Conservation (phyloP, 2,113 vertebrate species). For the Panthera leo region DNA sequence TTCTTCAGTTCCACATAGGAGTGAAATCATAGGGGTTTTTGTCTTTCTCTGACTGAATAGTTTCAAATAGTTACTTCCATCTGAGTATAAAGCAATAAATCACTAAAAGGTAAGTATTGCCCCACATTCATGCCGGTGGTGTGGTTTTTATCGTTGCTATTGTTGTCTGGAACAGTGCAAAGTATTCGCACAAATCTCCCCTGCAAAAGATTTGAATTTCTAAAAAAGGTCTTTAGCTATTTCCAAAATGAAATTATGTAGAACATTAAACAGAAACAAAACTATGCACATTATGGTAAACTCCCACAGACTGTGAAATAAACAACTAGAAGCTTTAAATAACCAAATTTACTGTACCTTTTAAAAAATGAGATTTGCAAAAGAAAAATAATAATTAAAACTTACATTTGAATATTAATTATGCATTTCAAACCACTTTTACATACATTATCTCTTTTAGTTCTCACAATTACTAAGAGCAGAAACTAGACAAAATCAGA, state of each 20-base stretch:
- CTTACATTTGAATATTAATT: not conserved
- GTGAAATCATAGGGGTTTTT: not conserved
- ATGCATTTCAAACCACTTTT: not conserved
- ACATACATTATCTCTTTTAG: not conserved
- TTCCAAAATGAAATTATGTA: not conserved
- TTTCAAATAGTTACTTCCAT: not conserved
- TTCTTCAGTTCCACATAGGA: not conserved
- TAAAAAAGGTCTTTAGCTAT: not conserved
- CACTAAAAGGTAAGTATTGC: not conserved
- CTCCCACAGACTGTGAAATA: not conserved
- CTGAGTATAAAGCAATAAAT: not conserved
- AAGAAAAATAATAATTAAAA: constrained; percentile 35
- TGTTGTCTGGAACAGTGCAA: not conserved
- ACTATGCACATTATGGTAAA: not conserved
- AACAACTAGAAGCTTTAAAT: not conserved
- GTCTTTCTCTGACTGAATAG: not conserved
- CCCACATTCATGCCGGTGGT: not conserved
- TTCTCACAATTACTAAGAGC: not conserved
- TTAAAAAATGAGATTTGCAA: constrained; percentile 10
- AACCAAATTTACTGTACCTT: not conserved
- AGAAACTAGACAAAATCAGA: not conserved
- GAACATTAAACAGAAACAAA: constrained; percentile 37
- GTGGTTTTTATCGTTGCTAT: not conserved
- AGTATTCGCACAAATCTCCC: not conserved
- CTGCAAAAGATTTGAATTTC: not conserved